Evolutionary conservation across 2,888 invertebrate genomes (phyloP).

Genomic region (Thumatha senex): DNA sequence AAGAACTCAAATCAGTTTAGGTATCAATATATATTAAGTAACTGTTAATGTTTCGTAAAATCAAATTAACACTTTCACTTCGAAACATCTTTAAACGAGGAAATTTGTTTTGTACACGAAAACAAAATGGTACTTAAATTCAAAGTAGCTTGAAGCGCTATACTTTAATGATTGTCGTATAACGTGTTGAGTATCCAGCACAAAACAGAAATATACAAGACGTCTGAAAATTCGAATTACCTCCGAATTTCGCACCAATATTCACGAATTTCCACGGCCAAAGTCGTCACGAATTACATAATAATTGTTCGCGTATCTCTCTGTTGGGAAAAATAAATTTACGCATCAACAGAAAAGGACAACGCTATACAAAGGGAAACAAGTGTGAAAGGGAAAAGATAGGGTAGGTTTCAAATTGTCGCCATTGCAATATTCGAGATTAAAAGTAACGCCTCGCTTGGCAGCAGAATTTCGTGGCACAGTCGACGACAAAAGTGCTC

Average conservation of each 20-base stretch:
- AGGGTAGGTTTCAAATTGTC: constrained; percentile 66
- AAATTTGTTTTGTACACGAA: neutral
- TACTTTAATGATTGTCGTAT: constrained; percentile 7
- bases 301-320: constrained; percentile 37
- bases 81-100: neutral
- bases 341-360: constrained; percentile 33
- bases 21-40: neutral
- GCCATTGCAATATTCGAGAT: constrained; percentile 78
- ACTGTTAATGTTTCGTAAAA: constrained; percentile 1
- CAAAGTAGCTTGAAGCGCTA: neutral
- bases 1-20: neutral
- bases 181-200: constrained; percentile 16
- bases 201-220: constrained; percentile 18
- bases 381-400: constrained; percentile 37
- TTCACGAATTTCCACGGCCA: constrained; percentile 13
- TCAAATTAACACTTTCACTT: neutral
- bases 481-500: constrained; percentile 48
- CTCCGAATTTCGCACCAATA: constrained; percentile 19
- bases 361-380: constrained; percentile 9
- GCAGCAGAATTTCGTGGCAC: constrained; percentile 60
- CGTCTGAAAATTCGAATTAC: constrained; percentile 16
- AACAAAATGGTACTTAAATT: neutral
- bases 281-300: constrained; percentile 34
- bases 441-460: constrained; percentile 78
- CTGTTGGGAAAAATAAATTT: constrained; percentile 40